These are phyloP conservation scores for Urosaurus nigricauda DNA, from an alignment of 2,797 vertebrate species.

Conservation along the genomic window DNA sequence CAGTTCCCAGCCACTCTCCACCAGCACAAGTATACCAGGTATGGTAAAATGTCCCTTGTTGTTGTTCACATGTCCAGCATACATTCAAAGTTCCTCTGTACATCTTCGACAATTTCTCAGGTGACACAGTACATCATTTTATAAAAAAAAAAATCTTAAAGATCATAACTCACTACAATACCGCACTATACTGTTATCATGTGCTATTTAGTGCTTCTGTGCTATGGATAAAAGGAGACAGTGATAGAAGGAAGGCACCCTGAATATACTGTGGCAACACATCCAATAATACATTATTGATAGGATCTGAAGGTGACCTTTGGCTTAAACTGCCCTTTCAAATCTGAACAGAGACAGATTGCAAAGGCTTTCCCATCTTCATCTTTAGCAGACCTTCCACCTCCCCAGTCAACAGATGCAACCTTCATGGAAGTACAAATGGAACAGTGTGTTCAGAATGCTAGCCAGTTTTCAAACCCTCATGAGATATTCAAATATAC, in stretches of 20 bases:
- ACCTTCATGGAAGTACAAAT: background rate
- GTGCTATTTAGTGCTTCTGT: background rate
- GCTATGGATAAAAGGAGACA: background rate
- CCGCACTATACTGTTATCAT: no score
- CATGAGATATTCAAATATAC: background rate
- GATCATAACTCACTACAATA: no score
- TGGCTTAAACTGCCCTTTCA: background rate
- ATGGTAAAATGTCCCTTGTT: no score
- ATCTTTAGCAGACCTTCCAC: background rate
- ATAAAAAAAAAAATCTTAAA: no score
- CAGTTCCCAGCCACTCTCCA: no score
- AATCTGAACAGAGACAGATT: background rate
- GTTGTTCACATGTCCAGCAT: no score
- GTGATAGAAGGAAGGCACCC: background rate
- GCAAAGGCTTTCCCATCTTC: background rate
- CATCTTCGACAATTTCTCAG: no score
- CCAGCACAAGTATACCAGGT: no score
- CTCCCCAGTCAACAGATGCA: background rate
- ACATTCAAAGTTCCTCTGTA: no score
- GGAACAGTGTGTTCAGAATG: background rate
- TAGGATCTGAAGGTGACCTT: slow-evolving; percentile 4
- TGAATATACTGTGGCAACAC: background rate
- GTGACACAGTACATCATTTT: no score
- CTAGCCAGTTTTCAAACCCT: background rate
- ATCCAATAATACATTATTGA: background rate